Evolutionary conservation across 2,113 vertebrate species (phyloP).

Genomic region (Anguilla rostrata): DNA sequence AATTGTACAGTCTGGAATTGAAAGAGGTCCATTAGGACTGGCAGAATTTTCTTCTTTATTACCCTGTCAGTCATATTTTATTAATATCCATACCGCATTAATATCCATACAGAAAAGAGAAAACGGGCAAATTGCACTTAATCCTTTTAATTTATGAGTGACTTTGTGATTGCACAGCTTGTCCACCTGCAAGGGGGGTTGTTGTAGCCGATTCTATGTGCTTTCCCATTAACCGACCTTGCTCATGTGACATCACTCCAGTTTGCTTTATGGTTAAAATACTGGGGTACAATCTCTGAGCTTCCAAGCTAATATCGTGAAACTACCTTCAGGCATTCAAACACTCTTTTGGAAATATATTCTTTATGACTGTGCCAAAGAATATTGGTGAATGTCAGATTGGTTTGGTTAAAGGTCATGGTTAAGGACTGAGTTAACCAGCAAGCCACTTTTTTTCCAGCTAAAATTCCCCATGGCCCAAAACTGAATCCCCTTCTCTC

Average conservation of each 20-base stretch:
- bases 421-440: background rate
- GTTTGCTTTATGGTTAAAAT: background rate
- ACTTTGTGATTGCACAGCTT: background rate
- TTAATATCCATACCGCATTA: background rate
- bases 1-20: conserved; percentile 44
- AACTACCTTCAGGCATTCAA: background rate
- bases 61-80: background rate
- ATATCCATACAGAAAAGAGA: conserved; percentile 5
- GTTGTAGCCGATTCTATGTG: background rate
- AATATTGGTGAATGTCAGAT: background rate
- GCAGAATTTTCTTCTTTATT: conserved; percentile 17
- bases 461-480: background rate
- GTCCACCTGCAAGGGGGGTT: background rate
- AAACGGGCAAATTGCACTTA: conserved; percentile 6
- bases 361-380: background rate
- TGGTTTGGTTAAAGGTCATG: background rate
- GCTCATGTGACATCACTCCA: background rate
- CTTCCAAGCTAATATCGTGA: background rate
- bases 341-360: background rate
- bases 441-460: background rate
- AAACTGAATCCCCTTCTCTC: background rate
- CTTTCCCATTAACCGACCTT: background rate
- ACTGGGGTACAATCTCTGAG: background rate
- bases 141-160: background rate
- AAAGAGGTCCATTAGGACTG: conserved; percentile 44